phyloP scores from a whole-genome alignment of 2,113 vertebrate species.

The Myiozetetes cayanensis region DNA sequence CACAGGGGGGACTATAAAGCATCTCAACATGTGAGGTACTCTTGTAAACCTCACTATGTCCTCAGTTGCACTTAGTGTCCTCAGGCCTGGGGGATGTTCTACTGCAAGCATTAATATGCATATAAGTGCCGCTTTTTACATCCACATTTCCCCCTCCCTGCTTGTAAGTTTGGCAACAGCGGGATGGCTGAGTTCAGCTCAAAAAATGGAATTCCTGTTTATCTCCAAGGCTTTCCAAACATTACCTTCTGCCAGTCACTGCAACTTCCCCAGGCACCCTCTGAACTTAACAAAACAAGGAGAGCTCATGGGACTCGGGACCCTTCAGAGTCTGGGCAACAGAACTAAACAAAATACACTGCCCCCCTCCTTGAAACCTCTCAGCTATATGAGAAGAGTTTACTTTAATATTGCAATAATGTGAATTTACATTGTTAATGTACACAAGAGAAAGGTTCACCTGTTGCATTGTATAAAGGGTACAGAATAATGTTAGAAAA shows the following conservation, averaged over 20 bases:
- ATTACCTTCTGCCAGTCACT: background rate
- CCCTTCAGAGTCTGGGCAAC: background rate
- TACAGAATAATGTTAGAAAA: background rate
- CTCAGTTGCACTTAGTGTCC: constrained; percentile 63
- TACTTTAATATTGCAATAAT: background rate
- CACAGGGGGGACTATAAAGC: constrained; percentile 66
- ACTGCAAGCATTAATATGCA: constrained; percentile 8
- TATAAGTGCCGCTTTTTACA: constrained; percentile 33
- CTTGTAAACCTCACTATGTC: constrained; percentile 54
- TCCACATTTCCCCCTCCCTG: background rate
- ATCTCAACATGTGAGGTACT: constrained; percentile 64
- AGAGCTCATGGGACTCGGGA: background rate
- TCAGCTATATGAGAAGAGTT: background rate
- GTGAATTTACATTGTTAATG: background rate
- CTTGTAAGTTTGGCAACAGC: constrained; percentile 21
- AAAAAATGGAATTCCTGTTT: constrained; percentile 24
- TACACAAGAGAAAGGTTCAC: background rate
- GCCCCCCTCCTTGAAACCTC: background rate
- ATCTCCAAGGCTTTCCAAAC: background rate
- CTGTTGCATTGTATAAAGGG: background rate
- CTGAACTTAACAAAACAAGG: background rate
- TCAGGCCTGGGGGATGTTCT: constrained; percentile 35
- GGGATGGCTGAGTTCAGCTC: background rate
- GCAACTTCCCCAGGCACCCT: background rate
- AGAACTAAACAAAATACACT: background rate